Percentiles rank a stretch among this genome's conserved stretches.
phyloP scores from a whole-genome alignment of 2,888 invertebrate species.

The Mimumesa dahlbomi region DNA sequence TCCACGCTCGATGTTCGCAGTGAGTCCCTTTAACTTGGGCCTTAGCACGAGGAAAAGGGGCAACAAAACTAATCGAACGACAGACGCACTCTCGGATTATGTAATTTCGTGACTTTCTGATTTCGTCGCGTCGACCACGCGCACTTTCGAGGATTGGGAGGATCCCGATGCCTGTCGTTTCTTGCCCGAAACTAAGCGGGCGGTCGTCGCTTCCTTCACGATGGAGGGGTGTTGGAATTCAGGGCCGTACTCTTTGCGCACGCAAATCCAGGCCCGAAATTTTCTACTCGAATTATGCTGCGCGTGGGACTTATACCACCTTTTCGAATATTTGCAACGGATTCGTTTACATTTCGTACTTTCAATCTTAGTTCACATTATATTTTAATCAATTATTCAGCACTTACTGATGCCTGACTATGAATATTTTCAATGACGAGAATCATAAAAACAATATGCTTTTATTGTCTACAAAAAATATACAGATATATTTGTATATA shows the following conservation, averaged over 20 bases:
- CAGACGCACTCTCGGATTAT: constrained; percentile 52
- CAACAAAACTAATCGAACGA: constrained; percentile 14
- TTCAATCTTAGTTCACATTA: background rate
- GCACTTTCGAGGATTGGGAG: constrained; percentile 53
- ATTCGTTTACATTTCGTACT: background rate
- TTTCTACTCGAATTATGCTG: no score
- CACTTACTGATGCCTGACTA: background rate
- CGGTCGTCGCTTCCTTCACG: constrained; percentile 69
- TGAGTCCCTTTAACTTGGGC: constrained; percentile 60
- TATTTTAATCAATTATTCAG: background rate
- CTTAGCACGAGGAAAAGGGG: constrained; percentile 37
- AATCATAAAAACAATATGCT: constrained; percentile 7
- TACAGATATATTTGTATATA: constrained; percentile 10
- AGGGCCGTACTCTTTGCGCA: constrained; percentile 65
- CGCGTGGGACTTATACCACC: no score
- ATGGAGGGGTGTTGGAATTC: constrained; percentile 67
- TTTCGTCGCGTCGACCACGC: constrained; percentile 29
- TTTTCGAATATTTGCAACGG: no score
- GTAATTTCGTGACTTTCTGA: constrained; percentile 51
- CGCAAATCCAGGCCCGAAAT: constrained; percentile 8
- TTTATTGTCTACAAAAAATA: constrained; percentile 39
- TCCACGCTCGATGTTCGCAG: constrained; percentile 51
- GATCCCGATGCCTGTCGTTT: constrained; percentile 70
- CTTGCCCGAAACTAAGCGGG: constrained; percentile 74
- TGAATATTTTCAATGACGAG: background rate